Conservation (phyloP, 2,888 invertebrate species). For the Lottia scabra region DNA sequence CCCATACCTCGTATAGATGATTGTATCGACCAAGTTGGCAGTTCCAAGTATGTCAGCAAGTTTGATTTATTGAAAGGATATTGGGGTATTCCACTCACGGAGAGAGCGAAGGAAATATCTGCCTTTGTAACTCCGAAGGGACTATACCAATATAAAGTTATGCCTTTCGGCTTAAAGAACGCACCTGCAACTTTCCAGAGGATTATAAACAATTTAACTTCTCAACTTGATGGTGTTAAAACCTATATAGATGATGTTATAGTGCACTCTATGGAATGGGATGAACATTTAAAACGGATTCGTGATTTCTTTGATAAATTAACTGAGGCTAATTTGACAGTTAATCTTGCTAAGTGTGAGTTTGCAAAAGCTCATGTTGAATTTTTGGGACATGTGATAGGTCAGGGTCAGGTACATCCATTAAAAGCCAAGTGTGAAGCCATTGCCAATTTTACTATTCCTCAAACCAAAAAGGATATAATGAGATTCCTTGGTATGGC, state of each 20-base stretch:
- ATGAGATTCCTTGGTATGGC: constrained; percentile 30
- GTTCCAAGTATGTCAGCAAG: constrained; percentile 25
- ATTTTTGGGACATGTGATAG: constrained; percentile 36
- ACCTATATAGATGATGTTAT: constrained; percentile 35
- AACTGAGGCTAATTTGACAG: constrained; percentile 5
- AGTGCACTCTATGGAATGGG: constrained; percentile 17
- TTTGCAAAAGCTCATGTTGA: constrained; percentile 21
- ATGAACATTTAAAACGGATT: constrained; percentile 21
- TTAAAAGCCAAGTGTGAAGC: constrained; percentile 22
- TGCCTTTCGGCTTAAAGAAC: constrained; percentile 26
- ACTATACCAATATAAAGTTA: constrained; percentile 22
- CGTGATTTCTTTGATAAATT: background rate
- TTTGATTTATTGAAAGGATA: constrained; percentile 34
- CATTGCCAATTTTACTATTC: constrained; percentile 26
- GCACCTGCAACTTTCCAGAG: constrained; percentile 1
- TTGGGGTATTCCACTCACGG: constrained; percentile 21
- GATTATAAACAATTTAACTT: background rate
- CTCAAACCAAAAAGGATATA: constrained; percentile 26
- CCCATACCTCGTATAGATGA: constrained; percentile 29
- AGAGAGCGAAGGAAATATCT: constrained; percentile 23
- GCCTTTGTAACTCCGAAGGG: constrained; percentile 23
- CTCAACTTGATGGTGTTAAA: constrained; percentile 19
- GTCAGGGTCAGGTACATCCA: constrained; percentile 31
- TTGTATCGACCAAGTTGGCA: constrained; percentile 30
- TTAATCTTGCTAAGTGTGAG: constrained; percentile 20